Conservation (phyloP, 2,113 vertebrate genomes). For the Zingel zingel region DNA sequence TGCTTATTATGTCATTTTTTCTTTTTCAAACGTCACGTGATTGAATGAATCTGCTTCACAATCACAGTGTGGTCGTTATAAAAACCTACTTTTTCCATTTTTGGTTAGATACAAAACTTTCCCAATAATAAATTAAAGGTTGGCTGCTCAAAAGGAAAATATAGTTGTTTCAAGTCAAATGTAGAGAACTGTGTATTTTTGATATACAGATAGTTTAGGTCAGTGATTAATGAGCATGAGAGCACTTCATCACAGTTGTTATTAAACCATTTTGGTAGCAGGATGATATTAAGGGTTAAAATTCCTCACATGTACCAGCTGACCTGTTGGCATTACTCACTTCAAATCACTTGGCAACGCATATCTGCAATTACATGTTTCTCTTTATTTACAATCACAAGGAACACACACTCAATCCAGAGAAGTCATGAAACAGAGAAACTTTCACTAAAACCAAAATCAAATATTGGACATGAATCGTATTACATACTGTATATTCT, state of each 20-base stretch:
- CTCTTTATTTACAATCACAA: neutral
- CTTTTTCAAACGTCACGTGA: neutral
- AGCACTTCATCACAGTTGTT: conserved; percentile 17
- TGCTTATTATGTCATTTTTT: neutral
- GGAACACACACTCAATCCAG: neutral
- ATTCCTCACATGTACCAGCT: conserved; percentile 46
- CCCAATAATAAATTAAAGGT: neutral
- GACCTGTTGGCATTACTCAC: conserved; percentile 39
- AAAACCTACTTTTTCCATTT: neutral
- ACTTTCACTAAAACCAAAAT: neutral
- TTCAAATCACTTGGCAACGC: conserved; percentile 32
- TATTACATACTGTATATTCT: neutral
- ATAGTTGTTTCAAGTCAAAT: neutral
- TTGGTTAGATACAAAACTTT: conserved; percentile 1
- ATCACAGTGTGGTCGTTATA: neutral
- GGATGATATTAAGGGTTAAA: conserved; percentile 6
- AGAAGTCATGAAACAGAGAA: neutral
- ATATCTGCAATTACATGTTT: conserved; percentile 30
- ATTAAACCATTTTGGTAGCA: neutral
- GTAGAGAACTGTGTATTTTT: neutral
- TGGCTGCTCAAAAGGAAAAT: neutral
- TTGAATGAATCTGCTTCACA: neutral
- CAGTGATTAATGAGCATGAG: neutral
- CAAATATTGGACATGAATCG: no score
- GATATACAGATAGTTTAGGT: neutral